Evolutionary conservation across 2,113 vertebrate species (phyloP).

Genomic region (Corynorhinus townsendii): DNA sequence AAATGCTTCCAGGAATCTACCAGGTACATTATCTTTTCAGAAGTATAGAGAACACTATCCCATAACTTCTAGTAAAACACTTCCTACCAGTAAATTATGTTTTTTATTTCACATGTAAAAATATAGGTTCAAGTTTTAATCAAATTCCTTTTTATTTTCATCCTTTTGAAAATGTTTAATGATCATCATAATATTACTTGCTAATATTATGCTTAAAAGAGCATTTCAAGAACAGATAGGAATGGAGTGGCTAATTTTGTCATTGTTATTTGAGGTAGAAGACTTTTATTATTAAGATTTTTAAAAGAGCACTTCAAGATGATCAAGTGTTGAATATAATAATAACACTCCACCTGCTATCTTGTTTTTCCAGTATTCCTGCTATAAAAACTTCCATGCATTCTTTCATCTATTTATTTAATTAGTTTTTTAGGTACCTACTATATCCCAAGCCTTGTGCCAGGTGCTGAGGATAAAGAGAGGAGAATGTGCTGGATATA

Average conservation of each 20-base stretch:
- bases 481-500: background rate
- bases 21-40: background rate
- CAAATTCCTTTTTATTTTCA: background rate
- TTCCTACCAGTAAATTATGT: background rate
- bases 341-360: background rate
- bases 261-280: background rate
- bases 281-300: background rate
- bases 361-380: background rate
- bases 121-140: background rate
- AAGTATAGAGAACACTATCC: background rate
- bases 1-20: background rate
- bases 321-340: background rate
- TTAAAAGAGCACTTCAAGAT: background rate
- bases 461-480: background rate
- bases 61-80: background rate
- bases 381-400: background rate
- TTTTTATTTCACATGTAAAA: background rate
- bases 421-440: background rate
- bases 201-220: conserved; percentile 13
- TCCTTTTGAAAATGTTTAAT: background rate
- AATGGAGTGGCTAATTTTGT: background rate
- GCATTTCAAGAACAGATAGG: background rate
- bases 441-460: background rate
- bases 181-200: background rate
- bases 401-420: background rate